These are phyloP conservation scores for Hucho hucho DNA, from an alignment of 2,113 vertebrate genomes.

Conservation along the genomic window DNA sequence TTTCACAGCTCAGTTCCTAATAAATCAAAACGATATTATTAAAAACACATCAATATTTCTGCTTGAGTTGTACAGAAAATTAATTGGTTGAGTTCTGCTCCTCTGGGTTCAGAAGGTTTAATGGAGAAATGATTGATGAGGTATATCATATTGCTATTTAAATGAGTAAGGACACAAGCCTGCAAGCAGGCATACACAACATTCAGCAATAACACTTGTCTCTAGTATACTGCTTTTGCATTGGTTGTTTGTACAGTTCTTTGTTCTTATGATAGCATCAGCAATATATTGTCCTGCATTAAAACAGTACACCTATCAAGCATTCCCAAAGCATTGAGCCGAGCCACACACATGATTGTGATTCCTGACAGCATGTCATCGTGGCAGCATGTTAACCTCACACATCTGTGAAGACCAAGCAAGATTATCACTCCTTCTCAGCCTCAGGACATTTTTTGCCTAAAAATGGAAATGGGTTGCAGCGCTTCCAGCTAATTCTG, in stretches of 20 bases:
- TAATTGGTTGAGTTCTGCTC: not conserved
- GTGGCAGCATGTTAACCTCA: constrained; percentile 41
- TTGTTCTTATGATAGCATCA: not conserved
- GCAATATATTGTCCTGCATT: constrained; percentile 4
- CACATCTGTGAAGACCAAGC: constrained; percentile 18
- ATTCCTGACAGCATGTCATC: constrained; percentile 33
- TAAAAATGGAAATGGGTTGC: constrained; percentile 15
- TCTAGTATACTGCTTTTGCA: not conserved
- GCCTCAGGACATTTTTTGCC: not conserved
- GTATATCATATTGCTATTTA: constrained; percentile 3
- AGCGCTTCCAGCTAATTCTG: not conserved
- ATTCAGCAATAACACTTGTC: not conserved
- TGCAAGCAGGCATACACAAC: not conserved
- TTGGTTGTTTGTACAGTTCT: not conserved
- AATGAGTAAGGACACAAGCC: not conserved
- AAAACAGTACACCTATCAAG: constrained; percentile 10
- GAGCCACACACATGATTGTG: constrained; percentile 22
- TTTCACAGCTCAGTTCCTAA: not conserved
- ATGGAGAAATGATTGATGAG: constrained; percentile 9
- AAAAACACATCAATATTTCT: not conserved
- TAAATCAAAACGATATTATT: constrained; percentile 2
- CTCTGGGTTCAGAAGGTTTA: constrained; percentile 6
- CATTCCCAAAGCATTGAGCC: not conserved
- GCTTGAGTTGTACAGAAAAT: not conserved
- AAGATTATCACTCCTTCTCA: not conserved